phyloP scores from a whole-genome alignment of 2,797 vertebrate species.

The Macropus fuliginosus region DNA sequence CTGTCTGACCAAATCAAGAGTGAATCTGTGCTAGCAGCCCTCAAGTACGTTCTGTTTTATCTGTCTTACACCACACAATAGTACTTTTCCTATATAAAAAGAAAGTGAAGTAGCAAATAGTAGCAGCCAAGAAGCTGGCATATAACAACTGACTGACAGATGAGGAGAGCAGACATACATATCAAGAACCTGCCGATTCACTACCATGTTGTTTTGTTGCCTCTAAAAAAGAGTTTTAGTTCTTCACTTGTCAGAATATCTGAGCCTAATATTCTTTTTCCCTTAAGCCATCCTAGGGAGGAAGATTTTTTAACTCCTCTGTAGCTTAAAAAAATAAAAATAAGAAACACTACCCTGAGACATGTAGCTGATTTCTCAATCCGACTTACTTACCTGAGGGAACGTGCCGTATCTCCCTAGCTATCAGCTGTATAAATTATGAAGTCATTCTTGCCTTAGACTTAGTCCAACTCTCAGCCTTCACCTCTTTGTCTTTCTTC shows the following conservation, averaged over 20 bases:
- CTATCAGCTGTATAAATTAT: not conserved
- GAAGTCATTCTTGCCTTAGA: not conserved
- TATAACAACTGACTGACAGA: conserved; percentile 27
- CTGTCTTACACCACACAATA: not conserved
- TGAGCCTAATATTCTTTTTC: not conserved
- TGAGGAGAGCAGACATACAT: not conserved
- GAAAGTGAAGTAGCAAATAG: conserved; percentile 50
- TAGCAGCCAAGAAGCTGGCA: conserved; percentile 46
- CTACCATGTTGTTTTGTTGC: conserved; percentile 39
- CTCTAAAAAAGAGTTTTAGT: not conserved
- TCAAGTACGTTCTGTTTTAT: too few species aligned
- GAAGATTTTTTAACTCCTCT: not conserved
- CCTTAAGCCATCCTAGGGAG: not conserved
- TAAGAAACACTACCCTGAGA: not conserved
- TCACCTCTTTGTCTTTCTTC: not conserved
- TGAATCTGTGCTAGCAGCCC: too few species aligned
- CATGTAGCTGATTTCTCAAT: not conserved
- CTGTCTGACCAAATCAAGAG: too few species aligned
- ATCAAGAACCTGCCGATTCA: conserved; percentile 24
- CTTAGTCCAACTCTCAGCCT: not conserved
- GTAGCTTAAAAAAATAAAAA: not conserved
- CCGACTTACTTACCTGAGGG: not conserved
- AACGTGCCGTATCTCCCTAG: not conserved
- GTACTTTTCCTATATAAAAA: not conserved
- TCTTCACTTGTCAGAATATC: not conserved